Evolutionary conservation across 2,888 invertebrate genomes (phyloP).

Genomic region (Notocelia uddmanniana): DNA sequence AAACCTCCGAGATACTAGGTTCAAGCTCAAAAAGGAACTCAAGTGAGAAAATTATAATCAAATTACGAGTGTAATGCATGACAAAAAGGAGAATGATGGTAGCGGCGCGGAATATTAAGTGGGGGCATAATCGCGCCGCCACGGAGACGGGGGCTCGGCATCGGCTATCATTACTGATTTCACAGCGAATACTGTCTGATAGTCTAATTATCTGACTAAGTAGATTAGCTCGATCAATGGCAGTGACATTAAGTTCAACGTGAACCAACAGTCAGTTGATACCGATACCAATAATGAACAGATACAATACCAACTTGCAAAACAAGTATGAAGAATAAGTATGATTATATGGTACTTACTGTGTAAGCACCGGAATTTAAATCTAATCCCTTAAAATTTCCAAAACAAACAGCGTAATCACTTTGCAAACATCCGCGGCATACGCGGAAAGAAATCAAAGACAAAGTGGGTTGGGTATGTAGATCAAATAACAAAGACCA

Average conservation of each 20-base stretch:
- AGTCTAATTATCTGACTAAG: conserved; percentile 8
- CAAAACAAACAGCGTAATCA: conserved; percentile 28
- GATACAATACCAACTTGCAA: too few species aligned
- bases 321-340: not conserved
- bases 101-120: conserved; percentile 69
- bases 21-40: conserved; percentile 3
- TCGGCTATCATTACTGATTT: conserved; percentile 41
- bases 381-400: not conserved
- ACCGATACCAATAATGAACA: too few species aligned
- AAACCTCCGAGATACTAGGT: not conserved
- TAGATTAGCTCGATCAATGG: not conserved
- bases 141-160: conserved; percentile 44
- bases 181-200: conserved; percentile 34
- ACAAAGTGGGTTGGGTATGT: conserved; percentile 41
- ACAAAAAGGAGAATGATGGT: conserved; percentile 77
- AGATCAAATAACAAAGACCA: conserved; percentile 60
- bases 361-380: not conserved
- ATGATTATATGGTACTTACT: not conserved
- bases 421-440: conserved; percentile 35
- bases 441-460: conserved; percentile 47
- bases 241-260: not conserved
- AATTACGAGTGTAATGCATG: conserved; percentile 73
- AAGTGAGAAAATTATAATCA: conserved; percentile 70
- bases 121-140: conserved; percentile 59
- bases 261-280: too few species aligned